phyloP scores from a whole-genome alignment of 2,797 vertebrate species.

The Hyperoplus lanceolatus region DNA sequence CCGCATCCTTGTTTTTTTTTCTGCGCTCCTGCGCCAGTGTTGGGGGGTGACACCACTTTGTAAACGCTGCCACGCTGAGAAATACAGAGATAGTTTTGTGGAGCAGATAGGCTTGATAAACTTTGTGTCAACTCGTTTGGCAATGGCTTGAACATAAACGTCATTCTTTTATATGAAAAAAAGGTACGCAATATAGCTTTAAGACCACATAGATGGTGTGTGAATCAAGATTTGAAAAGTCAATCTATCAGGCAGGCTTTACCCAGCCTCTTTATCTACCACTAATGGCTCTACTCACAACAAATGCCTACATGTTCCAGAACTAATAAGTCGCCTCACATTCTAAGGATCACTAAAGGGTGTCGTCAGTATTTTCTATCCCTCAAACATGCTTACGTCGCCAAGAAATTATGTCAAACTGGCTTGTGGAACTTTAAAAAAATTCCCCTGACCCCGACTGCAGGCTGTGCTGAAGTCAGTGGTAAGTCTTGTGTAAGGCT shows the following conservation, averaged over 20 bases:
- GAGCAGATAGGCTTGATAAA: too few relatives aligned
- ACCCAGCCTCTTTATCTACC: background rate
- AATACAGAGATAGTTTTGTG: too few relatives aligned
- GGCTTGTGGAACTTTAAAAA: conserved; percentile 27
- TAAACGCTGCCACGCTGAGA: too few relatives aligned
- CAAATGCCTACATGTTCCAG: background rate
- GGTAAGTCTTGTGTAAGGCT: background rate
- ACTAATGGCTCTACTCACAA: background rate
- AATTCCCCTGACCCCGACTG: conserved; percentile 23
- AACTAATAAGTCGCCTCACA: background rate
- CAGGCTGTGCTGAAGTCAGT: conserved; percentile 27
- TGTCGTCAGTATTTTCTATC: conserved; percentile 7
- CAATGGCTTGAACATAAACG: too few relatives aligned
- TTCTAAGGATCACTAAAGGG: background rate
- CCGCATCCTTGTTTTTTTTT: too few relatives aligned
- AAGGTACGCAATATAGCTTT: background rate
- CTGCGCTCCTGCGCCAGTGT: too few relatives aligned
- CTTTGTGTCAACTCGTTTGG: too few relatives aligned
- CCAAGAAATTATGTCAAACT: conserved; percentile 40
- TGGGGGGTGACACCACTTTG: too few relatives aligned
- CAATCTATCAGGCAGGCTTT: background rate
- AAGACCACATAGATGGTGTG: background rate
- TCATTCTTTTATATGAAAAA: too few relatives aligned
- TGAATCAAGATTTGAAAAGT: background rate
- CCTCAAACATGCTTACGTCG: background rate